Conservation (phyloP, 2,797 vertebrate species). For the Acanthornis magna region DNA sequence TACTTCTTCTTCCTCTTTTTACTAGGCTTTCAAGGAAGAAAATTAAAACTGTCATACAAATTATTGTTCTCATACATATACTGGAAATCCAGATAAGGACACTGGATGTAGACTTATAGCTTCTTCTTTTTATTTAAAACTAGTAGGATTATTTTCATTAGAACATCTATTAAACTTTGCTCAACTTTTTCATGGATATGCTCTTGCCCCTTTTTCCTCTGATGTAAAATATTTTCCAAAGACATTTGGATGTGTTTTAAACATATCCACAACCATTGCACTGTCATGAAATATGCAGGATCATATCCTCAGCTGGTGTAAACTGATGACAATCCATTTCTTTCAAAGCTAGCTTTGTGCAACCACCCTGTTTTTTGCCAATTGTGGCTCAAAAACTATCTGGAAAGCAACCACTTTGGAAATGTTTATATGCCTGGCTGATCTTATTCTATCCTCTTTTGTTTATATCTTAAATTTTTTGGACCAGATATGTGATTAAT, state of each 20-base stretch:
- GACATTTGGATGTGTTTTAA: conserved; percentile 1
- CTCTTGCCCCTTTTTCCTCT: not conserved
- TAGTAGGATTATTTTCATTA: not conserved
- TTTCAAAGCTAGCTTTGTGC: conserved; percentile 37
- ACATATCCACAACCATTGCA: not conserved
- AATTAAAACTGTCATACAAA: not conserved
- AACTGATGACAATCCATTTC: conserved; percentile 37
- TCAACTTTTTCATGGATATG: not conserved
- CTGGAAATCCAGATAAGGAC: not conserved
- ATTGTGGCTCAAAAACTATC: conserved; percentile 47
- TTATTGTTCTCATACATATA: not conserved
- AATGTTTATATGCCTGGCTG: conserved; percentile 24
- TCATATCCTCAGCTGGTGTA: conserved; percentile 5
- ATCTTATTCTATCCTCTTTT: conserved; percentile 47
- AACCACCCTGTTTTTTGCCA: not conserved
- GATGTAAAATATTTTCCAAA: not conserved
- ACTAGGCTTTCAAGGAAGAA: not conserved
- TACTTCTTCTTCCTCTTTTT: not conserved
- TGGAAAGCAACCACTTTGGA: conserved; percentile 50
- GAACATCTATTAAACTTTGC: not conserved
- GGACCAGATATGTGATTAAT: conserved; percentile 45
- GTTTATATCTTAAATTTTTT: conserved; percentile 50
- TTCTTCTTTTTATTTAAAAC: not conserved
- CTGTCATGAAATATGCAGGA: not conserved
- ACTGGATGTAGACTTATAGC: not conserved